Conservation (phyloP, 2,888 invertebrate species). For the Limnephilus marmoratus region DNA sequence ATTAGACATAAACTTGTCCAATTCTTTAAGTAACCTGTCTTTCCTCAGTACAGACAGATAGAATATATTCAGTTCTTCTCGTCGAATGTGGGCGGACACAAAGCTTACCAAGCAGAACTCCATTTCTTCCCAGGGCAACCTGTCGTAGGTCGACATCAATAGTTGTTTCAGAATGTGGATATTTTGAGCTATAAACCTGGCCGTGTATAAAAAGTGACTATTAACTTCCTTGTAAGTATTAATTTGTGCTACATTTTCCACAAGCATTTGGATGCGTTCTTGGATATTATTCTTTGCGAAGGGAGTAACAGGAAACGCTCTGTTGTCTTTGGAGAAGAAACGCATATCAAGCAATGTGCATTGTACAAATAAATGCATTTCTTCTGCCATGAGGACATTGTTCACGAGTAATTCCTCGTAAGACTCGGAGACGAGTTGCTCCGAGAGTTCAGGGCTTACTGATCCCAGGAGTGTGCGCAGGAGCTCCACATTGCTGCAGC, state of each 20-base stretch:
- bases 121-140: conserved; percentile 67
- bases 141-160: conserved; percentile 66
- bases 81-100: conserved; percentile 56
- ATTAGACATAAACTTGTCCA: neutral
- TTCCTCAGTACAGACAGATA: neutral
- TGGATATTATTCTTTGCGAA: neutral
- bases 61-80: conserved; percentile 15
- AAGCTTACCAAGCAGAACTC: conserved; percentile 67
- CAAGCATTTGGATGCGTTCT: neutral
- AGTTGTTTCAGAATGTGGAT: conserved; percentile 66
- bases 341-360: neutral
- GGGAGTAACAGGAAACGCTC: neutral
- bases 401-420: neutral
- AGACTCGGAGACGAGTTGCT: neutral
- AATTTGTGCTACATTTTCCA: neutral
- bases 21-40: neutral
- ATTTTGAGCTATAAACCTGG: conserved; percentile 65
- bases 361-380: conserved; percentile 11
- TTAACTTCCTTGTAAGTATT: conserved; percentile 42
- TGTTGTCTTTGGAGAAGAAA: neutral
- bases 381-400: neutral
- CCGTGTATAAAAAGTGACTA: conserved; percentile 65
- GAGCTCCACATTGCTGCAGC: conserved; percentile 25
- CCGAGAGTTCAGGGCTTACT: too few species aligned
- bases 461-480: neutral